Conservation (phyloP, 2,888 invertebrate species). For the Caenorhabditis doughertyi region DNA sequence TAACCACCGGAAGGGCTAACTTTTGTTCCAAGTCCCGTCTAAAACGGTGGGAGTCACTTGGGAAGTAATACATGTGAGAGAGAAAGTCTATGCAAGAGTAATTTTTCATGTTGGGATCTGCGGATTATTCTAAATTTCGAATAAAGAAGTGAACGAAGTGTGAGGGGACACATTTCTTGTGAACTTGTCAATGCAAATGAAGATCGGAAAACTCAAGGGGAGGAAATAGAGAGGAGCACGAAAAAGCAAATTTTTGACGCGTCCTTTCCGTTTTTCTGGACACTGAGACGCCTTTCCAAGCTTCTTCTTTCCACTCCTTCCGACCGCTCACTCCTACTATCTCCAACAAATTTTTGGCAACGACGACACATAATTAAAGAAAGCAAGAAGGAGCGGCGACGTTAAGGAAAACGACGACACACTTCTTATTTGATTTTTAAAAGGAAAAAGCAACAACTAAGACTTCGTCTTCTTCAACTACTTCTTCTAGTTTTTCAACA, state of each 20-base stretch:
- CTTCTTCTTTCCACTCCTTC: constrained; percentile 1
- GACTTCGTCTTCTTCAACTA: constrained; percentile 6
- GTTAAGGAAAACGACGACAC: constrained; percentile 38
- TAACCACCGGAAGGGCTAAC: too few species aligned
- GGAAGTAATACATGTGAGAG: too few species aligned
- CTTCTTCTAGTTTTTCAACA: constrained; percentile 17
- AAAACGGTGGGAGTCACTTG: too few species aligned
- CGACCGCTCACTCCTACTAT: constrained; percentile 11
- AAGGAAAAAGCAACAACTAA: constrained; percentile 22
- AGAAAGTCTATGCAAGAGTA: too few species aligned
- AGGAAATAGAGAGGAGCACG: constrained; percentile 4
- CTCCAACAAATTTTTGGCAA: constrained; percentile 53
- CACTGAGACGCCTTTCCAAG: constrained; percentile 12
- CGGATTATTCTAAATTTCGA: neutral
- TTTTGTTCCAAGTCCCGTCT: too few species aligned
- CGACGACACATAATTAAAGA: constrained; percentile 59
- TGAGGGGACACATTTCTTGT: constrained; percentile 36
- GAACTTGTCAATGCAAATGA: constrained; percentile 58
- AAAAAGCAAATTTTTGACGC: constrained; percentile 53
- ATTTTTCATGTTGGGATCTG: neutral
- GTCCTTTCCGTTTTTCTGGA: constrained; percentile 46
- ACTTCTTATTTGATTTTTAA: constrained; percentile 60
- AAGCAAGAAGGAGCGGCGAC: constrained; percentile 48
- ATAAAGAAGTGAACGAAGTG: constrained; percentile 5
- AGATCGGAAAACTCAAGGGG: constrained; percentile 39